These are phyloP conservation scores for Molorchus minor DNA, from an alignment of 2,888 invertebrate species.

Conservation along the genomic window DNA sequence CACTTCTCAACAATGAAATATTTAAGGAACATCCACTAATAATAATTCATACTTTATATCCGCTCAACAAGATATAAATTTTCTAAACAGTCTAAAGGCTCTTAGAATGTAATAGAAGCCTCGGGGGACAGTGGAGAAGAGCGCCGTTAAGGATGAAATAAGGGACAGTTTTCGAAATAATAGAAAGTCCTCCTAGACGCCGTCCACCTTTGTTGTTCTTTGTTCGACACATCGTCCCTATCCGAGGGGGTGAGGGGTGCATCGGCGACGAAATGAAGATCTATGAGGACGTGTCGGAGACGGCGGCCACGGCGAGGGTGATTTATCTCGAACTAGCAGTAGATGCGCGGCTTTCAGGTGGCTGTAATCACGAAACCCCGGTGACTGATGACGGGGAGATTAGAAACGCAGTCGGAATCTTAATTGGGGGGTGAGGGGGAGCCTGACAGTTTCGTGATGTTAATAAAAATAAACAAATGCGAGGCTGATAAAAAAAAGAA, in stretches of 20 bases:
- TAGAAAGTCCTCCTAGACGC: conserved; percentile 30
- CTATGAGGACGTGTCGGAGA: conserved; percentile 26
- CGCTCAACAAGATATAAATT: conserved; percentile 14
- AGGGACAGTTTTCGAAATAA: conserved; percentile 38
- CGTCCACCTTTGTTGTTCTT: conserved; percentile 38
- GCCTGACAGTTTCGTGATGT: too few relatives aligned
- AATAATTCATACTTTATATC: background rate
- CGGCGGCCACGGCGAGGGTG: conserved; percentile 17
- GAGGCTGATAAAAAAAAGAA: too few relatives aligned
- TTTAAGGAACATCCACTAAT: background rate
- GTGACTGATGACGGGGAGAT: conserved; percentile 25
- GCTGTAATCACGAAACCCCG: conserved; percentile 11
- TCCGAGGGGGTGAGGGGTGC: conserved; percentile 17
- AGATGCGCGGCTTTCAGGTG: conserved; percentile 19
- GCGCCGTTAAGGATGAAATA: conserved; percentile 40
- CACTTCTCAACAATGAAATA: background rate
- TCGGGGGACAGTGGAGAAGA: conserved; percentile 25
- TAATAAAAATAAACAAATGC: too few relatives aligned
- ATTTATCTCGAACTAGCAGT: conserved; percentile 15
- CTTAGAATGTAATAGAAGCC: background rate
- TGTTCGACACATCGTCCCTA: conserved; percentile 31
- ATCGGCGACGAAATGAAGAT: conserved; percentile 33
- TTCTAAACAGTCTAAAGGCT: conserved; percentile 14
- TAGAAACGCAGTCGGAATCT: conserved; percentile 22
- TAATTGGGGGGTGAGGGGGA: conserved; percentile 3